phyloP scores from a whole-genome alignment of 2,797 vertebrate species.

The Sebastolobus alascanus region DNA sequence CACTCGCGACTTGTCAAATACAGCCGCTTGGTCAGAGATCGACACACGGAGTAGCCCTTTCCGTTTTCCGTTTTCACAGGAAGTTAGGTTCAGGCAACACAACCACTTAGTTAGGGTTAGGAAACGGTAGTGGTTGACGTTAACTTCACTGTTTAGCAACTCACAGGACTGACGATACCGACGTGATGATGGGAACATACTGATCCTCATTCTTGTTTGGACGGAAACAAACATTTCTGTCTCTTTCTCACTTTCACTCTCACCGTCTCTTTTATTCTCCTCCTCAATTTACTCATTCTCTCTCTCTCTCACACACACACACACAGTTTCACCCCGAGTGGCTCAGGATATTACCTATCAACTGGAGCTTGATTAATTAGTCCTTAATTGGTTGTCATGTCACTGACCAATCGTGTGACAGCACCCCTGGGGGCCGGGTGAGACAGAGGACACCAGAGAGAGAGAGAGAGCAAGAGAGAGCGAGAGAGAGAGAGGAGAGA shows the following conservation, averaged over 20 bases:
- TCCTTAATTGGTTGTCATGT: slow-evolving; percentile 81
- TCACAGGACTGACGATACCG: too few relatives aligned
- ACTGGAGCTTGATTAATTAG: slow-evolving; percentile 83
- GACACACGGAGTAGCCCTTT: rapidly evolving
- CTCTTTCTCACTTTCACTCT: background rate
- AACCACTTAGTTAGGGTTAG: too few relatives aligned
- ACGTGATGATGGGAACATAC: background rate
- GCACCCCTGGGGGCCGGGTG: slow-evolving; percentile 67
- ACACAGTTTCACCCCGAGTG: slow-evolving; percentile 57
- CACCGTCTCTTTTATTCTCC: background rate
- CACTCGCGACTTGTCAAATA: background rate
- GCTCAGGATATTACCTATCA: slow-evolving; percentile 77
- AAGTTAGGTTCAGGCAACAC: too few relatives aligned
- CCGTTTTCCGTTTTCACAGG: too few relatives aligned
- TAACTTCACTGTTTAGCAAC: too few relatives aligned
- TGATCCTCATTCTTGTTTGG: background rate
- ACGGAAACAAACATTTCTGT: background rate
- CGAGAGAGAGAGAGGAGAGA: background rate
- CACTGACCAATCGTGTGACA: slow-evolving; percentile 70
- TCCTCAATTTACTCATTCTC: slow-evolving; percentile 2
- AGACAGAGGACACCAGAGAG: slow-evolving; percentile 61
- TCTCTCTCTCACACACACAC: background rate
- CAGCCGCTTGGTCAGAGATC: too few relatives aligned
- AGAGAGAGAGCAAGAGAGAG: slow-evolving; percentile 16
- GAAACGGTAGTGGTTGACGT: too few relatives aligned